Evolutionary conservation across 2,888 invertebrate genomes (phyloP).

Genomic region (Rhyacophila evoluta): DNA sequence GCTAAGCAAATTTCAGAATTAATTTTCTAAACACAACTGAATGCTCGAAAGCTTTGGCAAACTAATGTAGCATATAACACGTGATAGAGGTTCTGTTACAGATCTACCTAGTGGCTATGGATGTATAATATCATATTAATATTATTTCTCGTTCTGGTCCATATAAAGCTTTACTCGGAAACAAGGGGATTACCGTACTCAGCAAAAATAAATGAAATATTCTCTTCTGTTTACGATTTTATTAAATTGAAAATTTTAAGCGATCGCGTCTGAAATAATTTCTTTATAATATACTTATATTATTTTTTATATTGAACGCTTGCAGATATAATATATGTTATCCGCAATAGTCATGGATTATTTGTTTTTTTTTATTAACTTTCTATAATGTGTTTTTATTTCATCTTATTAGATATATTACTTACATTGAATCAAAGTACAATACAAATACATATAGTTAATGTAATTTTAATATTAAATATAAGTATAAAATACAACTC

Average conservation of each 20-base stretch:
- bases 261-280: too few species aligned
- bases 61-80: neutral
- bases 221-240: neutral
- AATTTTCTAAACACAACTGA: conserved; percentile 7
- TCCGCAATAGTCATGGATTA: too few species aligned
- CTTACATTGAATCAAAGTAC: too few species aligned
- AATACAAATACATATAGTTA: too few species aligned
- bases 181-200: neutral
- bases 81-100: neutral
- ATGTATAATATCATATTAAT: neutral
- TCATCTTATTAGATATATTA: too few species aligned
- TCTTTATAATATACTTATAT: too few species aligned
- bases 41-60: neutral
- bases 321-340: too few species aligned
- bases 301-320: too few species aligned
- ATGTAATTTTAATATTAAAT: too few species aligned
- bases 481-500: too few species aligned
- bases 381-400: too few species aligned
- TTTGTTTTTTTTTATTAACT: too few species aligned
- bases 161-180: neutral
- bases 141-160: neutral
- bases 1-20: neutral
- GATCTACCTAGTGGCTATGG: neutral
- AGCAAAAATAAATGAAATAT: neutral
- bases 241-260: neutral